Percentiles rank a stretch among this genome's conserved stretches.
Evolutionary conservation across 2,797 vertebrate species (phyloP).

Genomic region (Sebastiscus tertius): DNA sequence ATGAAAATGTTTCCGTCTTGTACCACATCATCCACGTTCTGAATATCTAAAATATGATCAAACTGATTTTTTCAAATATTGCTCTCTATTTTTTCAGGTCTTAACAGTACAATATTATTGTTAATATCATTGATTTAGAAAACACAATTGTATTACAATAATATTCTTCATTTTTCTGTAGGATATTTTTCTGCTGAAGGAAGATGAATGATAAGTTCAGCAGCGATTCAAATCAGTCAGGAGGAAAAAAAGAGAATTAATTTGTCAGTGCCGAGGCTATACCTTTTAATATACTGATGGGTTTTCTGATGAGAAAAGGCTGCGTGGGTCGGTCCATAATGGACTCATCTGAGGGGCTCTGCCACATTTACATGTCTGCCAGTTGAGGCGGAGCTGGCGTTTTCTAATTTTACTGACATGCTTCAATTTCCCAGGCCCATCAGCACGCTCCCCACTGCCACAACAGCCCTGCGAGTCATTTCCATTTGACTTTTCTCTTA

Average conservation of each 20-base stretch:
- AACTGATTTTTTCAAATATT: neutral
- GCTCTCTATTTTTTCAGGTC: neutral
- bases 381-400: conserved; percentile 53
- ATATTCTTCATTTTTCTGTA: conserved; percentile 14
- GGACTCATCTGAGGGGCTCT: conserved; percentile 61
- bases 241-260: conserved; percentile 41
- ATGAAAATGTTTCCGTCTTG: neutral
- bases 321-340: conserved; percentile 67
- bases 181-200: conserved; percentile 13
- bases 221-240: conserved; percentile 53
- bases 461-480: conserved; percentile 77
- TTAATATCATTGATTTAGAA: neutral
- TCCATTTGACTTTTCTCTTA: conserved; percentile 86
- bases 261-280: conserved; percentile 62
- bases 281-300: conserved; percentile 75
- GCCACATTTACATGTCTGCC: conserved; percentile 78
- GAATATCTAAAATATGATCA: neutral
- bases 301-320: conserved; percentile 74
- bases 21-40: neutral
- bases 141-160: conserved; percentile 2
- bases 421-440: conserved; percentile 80
- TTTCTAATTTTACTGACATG: conserved; percentile 82
- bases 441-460: conserved; percentile 59
- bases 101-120: neutral
- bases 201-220: conserved; percentile 44